Evolutionary conservation across 2,888 invertebrate genomes (phyloP).

Genomic region (Acanthoscelides obtectus): DNA sequence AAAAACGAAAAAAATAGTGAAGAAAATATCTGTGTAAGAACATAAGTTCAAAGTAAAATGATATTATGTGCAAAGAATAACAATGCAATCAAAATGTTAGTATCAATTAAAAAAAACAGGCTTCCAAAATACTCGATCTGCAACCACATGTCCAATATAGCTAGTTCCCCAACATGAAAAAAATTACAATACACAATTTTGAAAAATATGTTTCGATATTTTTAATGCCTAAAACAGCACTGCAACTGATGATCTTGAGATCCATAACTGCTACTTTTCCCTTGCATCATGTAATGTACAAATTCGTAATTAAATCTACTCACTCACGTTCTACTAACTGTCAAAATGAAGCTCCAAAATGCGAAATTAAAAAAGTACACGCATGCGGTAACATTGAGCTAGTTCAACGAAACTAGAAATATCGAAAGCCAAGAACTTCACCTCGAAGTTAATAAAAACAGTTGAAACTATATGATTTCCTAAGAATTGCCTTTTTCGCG

Average conservation of each 20-base stretch:
- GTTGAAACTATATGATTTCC: not conserved
- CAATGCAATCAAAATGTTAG: not conserved
- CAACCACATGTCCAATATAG: no score
- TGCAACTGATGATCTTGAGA: not conserved
- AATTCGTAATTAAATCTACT: not conserved
- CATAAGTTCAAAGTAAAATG: no score
- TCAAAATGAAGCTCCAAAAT: not conserved
- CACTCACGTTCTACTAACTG: not conserved
- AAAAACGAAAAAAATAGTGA: no score
- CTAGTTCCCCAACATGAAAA: no score
- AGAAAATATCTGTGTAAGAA: not conserved
- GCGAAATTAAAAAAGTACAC: not conserved
- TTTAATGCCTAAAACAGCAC: not conserved
- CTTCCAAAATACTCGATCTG: no score
- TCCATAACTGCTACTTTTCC: not conserved
- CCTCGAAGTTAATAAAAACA: not conserved
- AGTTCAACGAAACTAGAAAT: no score
- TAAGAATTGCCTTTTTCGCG: not conserved
- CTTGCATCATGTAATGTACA: not conserved
- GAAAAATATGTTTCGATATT: not conserved
- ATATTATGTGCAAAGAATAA: no score
- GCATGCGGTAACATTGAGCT: not conserved
- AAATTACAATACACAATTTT: no score
- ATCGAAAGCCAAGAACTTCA: not conserved
- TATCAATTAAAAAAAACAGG: not conserved